These are phyloP conservation scores for Tragelaphus scriptus DNA, from an alignment of 2,113 vertebrate genomes.

Conservation along the genomic window DNA sequence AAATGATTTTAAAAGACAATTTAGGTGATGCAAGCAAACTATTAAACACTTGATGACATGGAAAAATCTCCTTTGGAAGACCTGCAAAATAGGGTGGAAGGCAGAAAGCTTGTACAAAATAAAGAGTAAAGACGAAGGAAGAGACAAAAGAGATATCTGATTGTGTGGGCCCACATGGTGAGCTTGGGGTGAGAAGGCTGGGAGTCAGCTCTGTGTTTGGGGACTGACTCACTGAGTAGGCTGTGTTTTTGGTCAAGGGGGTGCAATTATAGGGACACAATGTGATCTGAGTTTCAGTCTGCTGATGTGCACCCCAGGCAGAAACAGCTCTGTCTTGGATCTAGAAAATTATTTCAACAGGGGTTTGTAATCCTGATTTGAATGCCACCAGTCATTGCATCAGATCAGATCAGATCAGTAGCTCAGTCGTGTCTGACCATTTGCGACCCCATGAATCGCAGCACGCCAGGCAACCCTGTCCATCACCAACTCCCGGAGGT, in stretches of 20 bases:
- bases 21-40: not conserved
- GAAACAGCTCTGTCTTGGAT: not conserved
- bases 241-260: not conserved
- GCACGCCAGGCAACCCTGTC: no score
- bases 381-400: not conserved
- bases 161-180: not conserved
- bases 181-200: not conserved
- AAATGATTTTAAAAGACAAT: not conserved
- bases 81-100: not conserved
- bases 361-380: not conserved
- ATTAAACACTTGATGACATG: not conserved
- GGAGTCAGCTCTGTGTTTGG: not conserved
- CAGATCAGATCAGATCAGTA: no score
- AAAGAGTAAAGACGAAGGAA: not conserved
- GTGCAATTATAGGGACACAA: not conserved
- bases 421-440: no score
- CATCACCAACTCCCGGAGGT: no score
- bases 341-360: not conserved
- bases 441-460: no score
- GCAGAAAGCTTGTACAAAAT: not conserved
- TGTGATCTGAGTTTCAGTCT: not conserved
- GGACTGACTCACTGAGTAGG: not conserved
- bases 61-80: not conserved
- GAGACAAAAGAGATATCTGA: not conserved
- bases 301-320: not conserved